phyloP scores from a whole-genome alignment of 92 coral and sea anemone genomes.

The Metridium senile region DNA sequence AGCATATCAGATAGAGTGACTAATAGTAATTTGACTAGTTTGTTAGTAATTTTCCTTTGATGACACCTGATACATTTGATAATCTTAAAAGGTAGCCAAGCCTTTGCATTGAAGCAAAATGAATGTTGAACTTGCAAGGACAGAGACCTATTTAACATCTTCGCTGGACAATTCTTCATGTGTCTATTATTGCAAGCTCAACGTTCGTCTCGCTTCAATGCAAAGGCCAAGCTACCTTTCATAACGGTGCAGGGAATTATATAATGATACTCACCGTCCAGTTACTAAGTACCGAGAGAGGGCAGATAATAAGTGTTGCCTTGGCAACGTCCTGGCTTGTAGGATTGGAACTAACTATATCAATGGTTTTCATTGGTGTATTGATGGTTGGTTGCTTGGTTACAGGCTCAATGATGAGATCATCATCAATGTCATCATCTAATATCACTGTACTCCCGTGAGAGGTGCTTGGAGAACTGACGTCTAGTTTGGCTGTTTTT shows the following conservation, averaged over 20 bases:
- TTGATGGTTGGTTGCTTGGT: slow-evolving; percentile 6
- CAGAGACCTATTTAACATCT: no score
- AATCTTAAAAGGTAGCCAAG: no score
- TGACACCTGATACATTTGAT: no score
- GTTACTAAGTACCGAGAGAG: slow-evolving; percentile 85
- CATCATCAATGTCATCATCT: slow-evolving; percentile 33
- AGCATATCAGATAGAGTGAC: no score
- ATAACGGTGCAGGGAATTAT: background rate
- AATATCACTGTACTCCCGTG: background rate
- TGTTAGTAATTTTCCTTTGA: no score
- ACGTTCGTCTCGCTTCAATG: no score
- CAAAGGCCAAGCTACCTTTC: background rate
- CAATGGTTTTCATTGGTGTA: background rate
- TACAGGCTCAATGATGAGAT: slow-evolving; percentile 4
- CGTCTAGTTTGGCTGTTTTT: background rate
- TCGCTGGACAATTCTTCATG: no score
- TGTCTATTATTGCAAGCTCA: no score
- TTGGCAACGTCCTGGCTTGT: slow-evolving; percentile 29
- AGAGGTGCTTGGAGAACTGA: slow-evolving; percentile 21
- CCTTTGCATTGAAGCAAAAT: no score
- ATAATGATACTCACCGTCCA: slow-evolving; percentile 77
- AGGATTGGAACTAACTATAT: slow-evolving; percentile 17
- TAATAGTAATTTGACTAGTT: no score
- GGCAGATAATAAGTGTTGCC: slow-evolving; percentile 82
- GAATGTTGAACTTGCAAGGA: no score